Evolutionary conservation across 1,140 invertebrate species (phyloP).

Genomic region (Drosophila murphyi): DNA sequence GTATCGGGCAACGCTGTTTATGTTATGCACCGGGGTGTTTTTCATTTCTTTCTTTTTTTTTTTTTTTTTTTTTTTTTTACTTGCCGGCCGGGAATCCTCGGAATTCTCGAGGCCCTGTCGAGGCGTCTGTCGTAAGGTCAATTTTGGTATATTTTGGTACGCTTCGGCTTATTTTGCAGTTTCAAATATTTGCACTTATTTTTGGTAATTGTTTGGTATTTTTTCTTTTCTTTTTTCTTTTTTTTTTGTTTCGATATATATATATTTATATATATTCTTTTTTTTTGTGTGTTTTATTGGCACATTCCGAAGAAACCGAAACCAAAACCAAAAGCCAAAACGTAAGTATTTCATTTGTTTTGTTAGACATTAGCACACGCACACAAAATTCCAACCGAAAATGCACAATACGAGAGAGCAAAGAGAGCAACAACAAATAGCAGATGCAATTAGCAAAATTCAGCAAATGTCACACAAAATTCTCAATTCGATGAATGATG

Average conservation of each 20-base stretch:
- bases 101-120: conserved; percentile 25
- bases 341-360: conserved; percentile 52
- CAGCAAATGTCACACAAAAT: conserved; percentile 2
- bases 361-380: conserved; percentile 82
- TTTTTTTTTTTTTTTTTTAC: conserved; percentile 31
- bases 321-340: conserved; percentile 70
- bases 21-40: conserved; percentile 71
- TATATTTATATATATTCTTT: conserved; percentile 19
- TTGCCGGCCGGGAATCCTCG: not conserved
- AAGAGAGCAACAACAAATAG: conserved; percentile 49
- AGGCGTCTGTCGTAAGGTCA: conserved; percentile 47
- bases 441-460: not conserved
- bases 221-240: conserved; percentile 3
- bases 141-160: conserved; percentile 49
- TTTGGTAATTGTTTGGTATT: conserved; percentile 9
- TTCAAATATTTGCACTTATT: conserved; percentile 8
- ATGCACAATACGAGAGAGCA: conserved; percentile 63
- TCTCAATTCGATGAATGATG: not conserved
- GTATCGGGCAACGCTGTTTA: conserved; percentile 44
- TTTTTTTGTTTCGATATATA: not conserved
- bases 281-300: conserved; percentile 41
- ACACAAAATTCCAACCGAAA: conserved; percentile 83
- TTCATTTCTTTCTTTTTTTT: conserved; percentile 22
- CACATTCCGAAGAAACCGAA: conserved; percentile 55
- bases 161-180: conserved; percentile 27